phyloP scores from a whole-genome alignment of 2,888 invertebrate species.

The Cantharis nigra region DNA sequence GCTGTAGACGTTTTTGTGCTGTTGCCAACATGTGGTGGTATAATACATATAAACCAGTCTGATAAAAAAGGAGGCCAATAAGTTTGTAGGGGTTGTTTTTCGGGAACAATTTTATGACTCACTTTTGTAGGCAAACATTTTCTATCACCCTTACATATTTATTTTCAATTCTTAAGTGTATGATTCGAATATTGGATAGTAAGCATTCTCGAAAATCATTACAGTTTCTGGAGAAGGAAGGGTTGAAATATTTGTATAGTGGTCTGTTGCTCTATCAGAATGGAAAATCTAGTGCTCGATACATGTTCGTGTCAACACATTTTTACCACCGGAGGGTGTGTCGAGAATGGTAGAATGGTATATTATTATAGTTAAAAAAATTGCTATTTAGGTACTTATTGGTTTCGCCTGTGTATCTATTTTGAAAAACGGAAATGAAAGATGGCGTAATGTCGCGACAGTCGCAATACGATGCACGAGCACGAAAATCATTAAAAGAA shows the following conservation, averaged over 20 bases:
- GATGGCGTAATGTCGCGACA: constrained; percentile 8
- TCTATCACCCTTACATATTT: neutral
- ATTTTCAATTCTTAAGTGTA: neutral
- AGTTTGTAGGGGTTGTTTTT: neutral
- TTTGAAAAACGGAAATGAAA: constrained; percentile 2
- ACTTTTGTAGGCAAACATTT: neutral
- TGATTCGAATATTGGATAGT: neutral
- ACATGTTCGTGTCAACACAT: neutral
- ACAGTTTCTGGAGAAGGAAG: neutral
- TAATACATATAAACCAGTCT: neutral
- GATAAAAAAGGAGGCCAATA: neutral
- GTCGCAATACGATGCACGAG: constrained; percentile 13
- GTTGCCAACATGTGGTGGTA: neutral
- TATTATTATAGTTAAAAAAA: neutral
- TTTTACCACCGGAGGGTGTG: neutral
- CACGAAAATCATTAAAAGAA: constrained; percentile 30
- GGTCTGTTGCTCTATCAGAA: neutral
- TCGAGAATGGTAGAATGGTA: neutral
- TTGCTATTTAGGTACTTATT: neutral
- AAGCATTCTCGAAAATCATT: neutral
- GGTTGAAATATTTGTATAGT: neutral
- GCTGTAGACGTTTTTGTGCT: neutral
- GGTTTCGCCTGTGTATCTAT: neutral
- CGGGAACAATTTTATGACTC: neutral
- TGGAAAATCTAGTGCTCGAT: neutral